A percentile compares a stretch with the other conserved stretches of the same genome.
Conservation (phyloP, 2,888 invertebrate species). For the Camponotus fellah region DNA sequence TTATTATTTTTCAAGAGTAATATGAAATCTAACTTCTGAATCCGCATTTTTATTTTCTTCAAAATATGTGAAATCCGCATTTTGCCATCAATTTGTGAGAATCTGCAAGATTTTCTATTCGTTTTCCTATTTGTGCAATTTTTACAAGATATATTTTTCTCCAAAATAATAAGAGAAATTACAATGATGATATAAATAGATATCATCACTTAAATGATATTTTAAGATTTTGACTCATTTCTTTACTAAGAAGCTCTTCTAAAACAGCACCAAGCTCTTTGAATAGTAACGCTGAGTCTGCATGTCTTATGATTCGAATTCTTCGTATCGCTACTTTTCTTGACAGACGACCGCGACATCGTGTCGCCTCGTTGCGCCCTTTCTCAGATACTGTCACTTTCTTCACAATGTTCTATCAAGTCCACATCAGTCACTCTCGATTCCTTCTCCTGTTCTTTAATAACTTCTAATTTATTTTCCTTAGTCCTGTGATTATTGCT, state of each 20-base stretch:
- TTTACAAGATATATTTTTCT: neutral
- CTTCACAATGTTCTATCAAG: conserved; percentile 81
- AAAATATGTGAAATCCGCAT: neutral
- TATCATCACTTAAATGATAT: neutral
- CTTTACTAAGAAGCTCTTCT: conserved; percentile 84
- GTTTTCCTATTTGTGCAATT: neutral
- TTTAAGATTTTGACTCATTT: neutral
- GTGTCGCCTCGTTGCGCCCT: conserved; percentile 79
- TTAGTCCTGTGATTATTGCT: conserved; percentile 61
- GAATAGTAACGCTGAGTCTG: conserved; percentile 86
- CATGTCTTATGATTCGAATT: conserved; percentile 74
- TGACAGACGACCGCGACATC: conserved; percentile 71
- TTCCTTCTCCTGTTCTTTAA: conserved; percentile 63
- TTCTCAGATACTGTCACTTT: conserved; percentile 81
- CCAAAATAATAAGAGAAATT: conserved; percentile 4
- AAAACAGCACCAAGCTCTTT: conserved; percentile 87
- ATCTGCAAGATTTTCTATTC: conserved; percentile 4
- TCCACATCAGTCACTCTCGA: conserved; percentile 77
- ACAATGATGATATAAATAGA: neutral
- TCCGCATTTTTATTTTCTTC: neutral
- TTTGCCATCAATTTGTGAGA: conserved; percentile 7
- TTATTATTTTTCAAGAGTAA: neutral
- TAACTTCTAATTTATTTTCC: conserved; percentile 59
- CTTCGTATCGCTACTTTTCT: conserved; percentile 68
- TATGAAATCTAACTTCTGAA: neutral